Conservation (phyloP, 1,140 invertebrate genomes). For the Chironomus striatipennis region DNA sequence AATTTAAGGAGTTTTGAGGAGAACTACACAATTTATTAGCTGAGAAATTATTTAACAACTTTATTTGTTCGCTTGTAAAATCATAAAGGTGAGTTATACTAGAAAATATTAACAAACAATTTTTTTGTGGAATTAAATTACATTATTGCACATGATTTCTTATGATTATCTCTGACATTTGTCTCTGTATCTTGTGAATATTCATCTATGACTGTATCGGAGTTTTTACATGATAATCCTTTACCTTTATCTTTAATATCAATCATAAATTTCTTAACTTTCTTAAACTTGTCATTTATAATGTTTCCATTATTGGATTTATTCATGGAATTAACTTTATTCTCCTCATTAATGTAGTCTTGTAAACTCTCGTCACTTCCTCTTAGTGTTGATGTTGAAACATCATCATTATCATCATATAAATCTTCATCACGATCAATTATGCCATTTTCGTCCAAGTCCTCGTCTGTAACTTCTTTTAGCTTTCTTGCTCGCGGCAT, state of each 20-base stretch:
- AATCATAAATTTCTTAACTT: background rate
- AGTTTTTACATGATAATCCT: background rate
- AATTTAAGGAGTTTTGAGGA: no score
- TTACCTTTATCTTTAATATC: background rate
- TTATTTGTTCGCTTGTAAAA: background rate
- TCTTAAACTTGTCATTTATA: background rate
- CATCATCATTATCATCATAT: slow-evolving; percentile 6
- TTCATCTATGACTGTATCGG: background rate
- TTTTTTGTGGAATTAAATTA: background rate
- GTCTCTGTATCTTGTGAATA: background rate
- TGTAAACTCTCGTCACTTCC: background rate
- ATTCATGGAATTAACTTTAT: background rate
- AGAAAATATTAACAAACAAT: background rate
- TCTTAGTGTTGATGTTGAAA: background rate
- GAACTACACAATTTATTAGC: no score
- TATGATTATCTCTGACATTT: background rate
- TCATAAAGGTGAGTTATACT: background rate
- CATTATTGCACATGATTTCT: background rate
- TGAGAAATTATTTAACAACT: no score
- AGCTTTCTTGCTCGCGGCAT: background rate
- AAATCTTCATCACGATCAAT: slow-evolving; percentile 18
- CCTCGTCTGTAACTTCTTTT: background rate
- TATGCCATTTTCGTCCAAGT: slow-evolving; percentile 7
- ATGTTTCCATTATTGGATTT: background rate
- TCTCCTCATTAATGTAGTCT: slow-evolving; percentile 9